Percentiles rank a stretch among this genome's conserved stretches.
Evolutionary conservation across 2,888 invertebrate species (phyloP).

Genomic region (Callyntrura sp.): DNA sequence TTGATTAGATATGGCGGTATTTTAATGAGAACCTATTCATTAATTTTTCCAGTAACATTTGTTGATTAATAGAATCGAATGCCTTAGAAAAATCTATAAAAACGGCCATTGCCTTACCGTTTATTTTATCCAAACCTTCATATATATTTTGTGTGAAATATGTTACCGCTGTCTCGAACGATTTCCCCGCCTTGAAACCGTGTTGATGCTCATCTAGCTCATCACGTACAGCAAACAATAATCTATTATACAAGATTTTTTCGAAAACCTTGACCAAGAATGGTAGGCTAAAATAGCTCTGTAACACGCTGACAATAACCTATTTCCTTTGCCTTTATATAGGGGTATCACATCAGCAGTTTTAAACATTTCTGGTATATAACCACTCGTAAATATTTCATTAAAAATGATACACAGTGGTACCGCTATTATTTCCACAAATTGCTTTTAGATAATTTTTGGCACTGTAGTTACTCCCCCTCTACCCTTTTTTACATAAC

Average conservation of each 20-base stretch:
- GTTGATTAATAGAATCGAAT: background rate
- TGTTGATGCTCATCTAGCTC: constrained; percentile 14
- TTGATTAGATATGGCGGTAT: constrained; percentile 33
- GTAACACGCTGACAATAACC: background rate
- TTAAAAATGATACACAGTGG: background rate
- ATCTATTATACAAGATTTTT: constrained; percentile 32
- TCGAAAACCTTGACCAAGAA: constrained; percentile 30
- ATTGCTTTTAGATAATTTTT: background rate
- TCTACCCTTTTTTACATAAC: background rate
- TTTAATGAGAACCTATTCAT: constrained; percentile 5
- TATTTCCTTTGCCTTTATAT: constrained; percentile 30
- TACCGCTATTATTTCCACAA: background rate
- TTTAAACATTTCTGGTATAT: constrained; percentile 10
- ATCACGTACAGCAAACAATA: background rate
- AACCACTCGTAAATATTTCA: background rate
- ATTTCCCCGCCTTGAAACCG: background rate
- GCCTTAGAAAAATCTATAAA: constrained; percentile 40
- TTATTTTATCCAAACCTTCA: background rate
- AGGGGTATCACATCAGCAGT: background rate
- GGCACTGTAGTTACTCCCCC: background rate
- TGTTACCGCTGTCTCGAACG: constrained; percentile 23
- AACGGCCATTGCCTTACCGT: constrained; percentile 3
- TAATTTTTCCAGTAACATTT: background rate
- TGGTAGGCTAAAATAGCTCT: constrained; percentile 26
- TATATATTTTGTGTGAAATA: constrained; percentile 7